Conservation (phyloP, 2,113 vertebrate genomes). For the Gymnobelideus leadbeateri region DNA sequence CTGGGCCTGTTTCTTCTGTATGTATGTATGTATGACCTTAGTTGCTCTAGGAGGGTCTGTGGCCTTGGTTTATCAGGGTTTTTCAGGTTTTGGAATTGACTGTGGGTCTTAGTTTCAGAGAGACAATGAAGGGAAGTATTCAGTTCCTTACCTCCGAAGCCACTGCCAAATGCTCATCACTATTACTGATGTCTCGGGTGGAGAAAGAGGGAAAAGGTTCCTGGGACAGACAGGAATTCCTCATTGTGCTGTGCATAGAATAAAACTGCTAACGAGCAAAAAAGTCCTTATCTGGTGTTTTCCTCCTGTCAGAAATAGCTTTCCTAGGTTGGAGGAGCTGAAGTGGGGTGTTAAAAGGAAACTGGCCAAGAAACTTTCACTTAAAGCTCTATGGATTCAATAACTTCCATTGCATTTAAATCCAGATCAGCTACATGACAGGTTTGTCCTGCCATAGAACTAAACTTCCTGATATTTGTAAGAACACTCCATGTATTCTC, state of each 20-base stretch:
- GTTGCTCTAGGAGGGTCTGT: background rate
- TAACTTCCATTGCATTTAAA: background rate
- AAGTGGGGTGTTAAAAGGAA: background rate
- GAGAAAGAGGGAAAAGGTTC: conserved; percentile 1
- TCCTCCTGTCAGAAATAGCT: conserved; percentile 22
- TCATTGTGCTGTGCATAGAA: conserved; percentile 66
- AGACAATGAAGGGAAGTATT: background rate
- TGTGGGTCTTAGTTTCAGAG: background rate
- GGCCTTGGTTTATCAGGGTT: background rate
- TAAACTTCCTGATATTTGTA: rapidly evolving
- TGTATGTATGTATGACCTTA: background rate
- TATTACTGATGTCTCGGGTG: background rate
- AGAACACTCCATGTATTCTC: background rate
- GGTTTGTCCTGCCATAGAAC: background rate
- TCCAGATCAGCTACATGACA: background rate
- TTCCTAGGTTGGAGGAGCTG: background rate
- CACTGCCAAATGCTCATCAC: background rate
- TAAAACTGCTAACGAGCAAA: conserved; percentile 68
- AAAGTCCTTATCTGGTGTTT: background rate
- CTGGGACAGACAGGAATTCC: conserved; percentile 38
- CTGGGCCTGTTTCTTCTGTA: background rate
- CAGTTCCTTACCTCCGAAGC: background rate
- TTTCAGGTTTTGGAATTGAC: background rate
- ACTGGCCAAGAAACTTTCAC: background rate
- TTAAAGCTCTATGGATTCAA: background rate